These are phyloP conservation scores for Brenthis hecate DNA, from an alignment of 2,888 invertebrate genomes.

Conservation along the genomic window DNA sequence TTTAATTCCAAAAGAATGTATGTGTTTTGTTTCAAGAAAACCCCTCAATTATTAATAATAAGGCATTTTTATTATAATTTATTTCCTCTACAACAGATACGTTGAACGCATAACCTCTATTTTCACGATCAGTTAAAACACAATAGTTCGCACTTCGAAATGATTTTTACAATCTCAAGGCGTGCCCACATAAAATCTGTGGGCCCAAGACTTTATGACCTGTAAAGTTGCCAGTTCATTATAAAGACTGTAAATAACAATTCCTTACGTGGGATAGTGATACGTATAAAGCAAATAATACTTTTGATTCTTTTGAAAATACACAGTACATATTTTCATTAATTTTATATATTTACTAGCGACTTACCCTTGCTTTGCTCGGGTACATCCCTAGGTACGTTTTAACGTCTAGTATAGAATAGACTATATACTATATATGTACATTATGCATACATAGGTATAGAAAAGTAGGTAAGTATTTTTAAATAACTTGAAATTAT, in stretches of 20 bases:
- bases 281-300: conserved; percentile 42
- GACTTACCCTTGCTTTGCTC: neutral
- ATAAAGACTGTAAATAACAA: conserved; percentile 65
- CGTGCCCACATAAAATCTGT: conserved; percentile 46
- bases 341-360: neutral
- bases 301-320: neutral
- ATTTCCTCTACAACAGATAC: neutral
- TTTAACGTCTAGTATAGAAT: too few species aligned
- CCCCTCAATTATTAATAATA: too few species aligned
- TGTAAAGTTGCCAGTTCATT: conserved; percentile 65
- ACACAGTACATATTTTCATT: conserved; percentile 10
- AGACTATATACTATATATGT: too few species aligned
- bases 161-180: conserved; percentile 46
- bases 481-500: too few species aligned
- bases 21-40: too few species aligned
- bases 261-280: conserved; percentile 51
- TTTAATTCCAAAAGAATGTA: too few species aligned
- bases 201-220: conserved; percentile 48
- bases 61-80: too few species aligned
- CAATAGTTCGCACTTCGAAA: conserved; percentile 22
- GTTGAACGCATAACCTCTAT: conserved; percentile 1
- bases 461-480: too few species aligned
- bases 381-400: neutral
- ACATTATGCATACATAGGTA: too few species aligned
- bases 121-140: conserved; percentile 15